Evolutionary conservation across 2,888 invertebrate species (phyloP), one percentile per base, ranked within the genome.

Genomic region (Stegana nigrithorax): DNA sequence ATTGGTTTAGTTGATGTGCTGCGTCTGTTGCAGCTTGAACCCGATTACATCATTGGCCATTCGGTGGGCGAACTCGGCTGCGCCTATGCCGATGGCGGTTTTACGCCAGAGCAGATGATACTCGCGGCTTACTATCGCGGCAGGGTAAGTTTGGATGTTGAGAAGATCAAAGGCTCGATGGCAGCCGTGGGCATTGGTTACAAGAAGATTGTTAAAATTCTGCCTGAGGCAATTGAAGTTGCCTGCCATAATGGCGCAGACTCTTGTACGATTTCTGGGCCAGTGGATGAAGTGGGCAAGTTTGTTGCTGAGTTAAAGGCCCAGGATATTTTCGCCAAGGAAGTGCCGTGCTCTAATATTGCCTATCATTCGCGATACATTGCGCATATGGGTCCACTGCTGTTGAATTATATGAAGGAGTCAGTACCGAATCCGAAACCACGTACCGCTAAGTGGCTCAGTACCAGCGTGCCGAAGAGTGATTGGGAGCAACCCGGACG

Each of bases 1-100:
- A 90, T 92, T 68, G 89, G 86, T 6, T 78, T 90, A 32, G 88
- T 88, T 42, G 93, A 94, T 80, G 83, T 92, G 4, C 84, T 94
- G 51, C 86, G 83, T 57, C 86, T 84, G 4, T 80, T 89, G 19
- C 90, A 90, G 12, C 85, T 94, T 29, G 85, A 87, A 55, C 91
- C 93, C 8, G 93, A 93, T 83, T 90, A 90, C 27, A 90, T 93
- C 69, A 89, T 94, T 67, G 94, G 98, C 1, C 97, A 97, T 85
- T 97, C 97, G 7, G 94, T 96, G 0, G 98, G 98, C 21, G 98
- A 98, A 84, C 87, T 98, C 5, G 96, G 95, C 1, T 97, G 98
- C 84, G 96, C 94, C 0, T 98, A 98, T 86, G 96, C 96, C 2
- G 98, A 98, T 83, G 95, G 94, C 0, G 93, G 94, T 71, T 89